Percentiles rank a stretch among this genome's conserved stretches.
Evolutionary conservation across 1,140 invertebrate genomes (phyloP).

Genomic region (Wasmannia auropunctata): DNA sequence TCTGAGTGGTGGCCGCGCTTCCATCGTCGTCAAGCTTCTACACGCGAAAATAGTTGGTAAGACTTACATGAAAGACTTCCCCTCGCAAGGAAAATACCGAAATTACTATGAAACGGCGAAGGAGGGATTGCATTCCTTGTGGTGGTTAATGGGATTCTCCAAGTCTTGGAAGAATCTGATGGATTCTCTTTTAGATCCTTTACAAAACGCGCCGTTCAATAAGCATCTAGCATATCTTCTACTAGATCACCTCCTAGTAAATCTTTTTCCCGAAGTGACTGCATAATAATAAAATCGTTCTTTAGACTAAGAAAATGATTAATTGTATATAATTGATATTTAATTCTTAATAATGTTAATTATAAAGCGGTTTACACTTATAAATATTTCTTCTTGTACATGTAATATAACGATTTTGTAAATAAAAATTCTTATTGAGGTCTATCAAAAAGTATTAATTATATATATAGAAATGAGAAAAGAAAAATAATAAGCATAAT

Average conservation of each 20-base stretch:
- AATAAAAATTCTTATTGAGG: constrained; percentile 32
- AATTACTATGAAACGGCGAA: constrained; percentile 78
- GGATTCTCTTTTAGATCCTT: constrained; percentile 79
- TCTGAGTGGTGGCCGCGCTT: constrained; percentile 81
- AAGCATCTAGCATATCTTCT: constrained; percentile 84
- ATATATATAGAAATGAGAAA: neutral
- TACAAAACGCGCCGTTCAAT: constrained; percentile 81
- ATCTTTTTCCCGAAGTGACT: constrained; percentile 84
- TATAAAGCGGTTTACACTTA: neutral
- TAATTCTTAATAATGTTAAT: constrained; percentile 34
- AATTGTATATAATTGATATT: no score
- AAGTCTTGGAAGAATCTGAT: constrained; percentile 80
- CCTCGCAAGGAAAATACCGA: constrained; percentile 45
- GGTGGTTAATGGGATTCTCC: constrained; percentile 79
- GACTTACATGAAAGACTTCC: constrained; percentile 54
- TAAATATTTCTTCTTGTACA: constrained; percentile 2
- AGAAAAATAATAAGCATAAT: neutral
- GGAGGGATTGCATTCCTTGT: constrained; percentile 79
- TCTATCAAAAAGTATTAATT: neutral
- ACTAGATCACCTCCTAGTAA: constrained; percentile 83
- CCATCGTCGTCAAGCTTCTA: constrained; percentile 79
- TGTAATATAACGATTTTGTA: neutral
- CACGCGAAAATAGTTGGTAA: constrained; percentile 77
- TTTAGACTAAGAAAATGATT: neutral
- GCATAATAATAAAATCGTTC: constrained; percentile 13